Percentiles rank a stretch among this genome's conserved stretches.
phyloP scores from a whole-genome alignment of 92 coral and sea anemone genomes.

The Epizoanthus stellaris region DNA sequence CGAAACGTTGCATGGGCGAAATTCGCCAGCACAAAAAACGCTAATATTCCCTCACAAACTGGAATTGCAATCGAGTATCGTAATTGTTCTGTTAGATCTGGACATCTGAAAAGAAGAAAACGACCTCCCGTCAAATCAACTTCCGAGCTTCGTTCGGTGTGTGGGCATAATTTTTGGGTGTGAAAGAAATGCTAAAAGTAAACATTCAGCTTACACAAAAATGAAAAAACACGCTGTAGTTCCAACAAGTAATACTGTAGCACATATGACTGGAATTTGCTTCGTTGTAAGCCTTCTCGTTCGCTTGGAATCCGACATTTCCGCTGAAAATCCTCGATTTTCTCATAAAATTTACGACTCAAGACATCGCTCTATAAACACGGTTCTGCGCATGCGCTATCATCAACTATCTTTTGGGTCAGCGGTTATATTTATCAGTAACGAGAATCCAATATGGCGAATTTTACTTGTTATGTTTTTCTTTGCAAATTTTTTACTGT shows the following conservation, averaged over 20 bases:
- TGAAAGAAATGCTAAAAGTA: slow-evolving; percentile 31
- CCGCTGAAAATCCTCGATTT: slow-evolving; percentile 23
- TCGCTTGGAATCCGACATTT: slow-evolving; percentile 83
- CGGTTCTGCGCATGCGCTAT: slow-evolving; percentile 58
- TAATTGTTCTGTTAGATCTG: slow-evolving; percentile 75
- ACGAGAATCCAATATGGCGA: slow-evolving; percentile 48
- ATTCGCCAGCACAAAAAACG: slow-evolving; percentile 88
- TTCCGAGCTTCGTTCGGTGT: background rate
- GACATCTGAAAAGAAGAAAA: slow-evolving; percentile 81
- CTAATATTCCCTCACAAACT: slow-evolving; percentile 83
- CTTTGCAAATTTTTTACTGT: background rate
- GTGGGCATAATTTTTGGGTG: slow-evolving; percentile 17
- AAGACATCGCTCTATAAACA: background rate
- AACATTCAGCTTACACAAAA: slow-evolving; percentile 81
- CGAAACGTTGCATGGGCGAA: slow-evolving; percentile 93
- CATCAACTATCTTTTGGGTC: slow-evolving; percentile 11
- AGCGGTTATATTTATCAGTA: too few species aligned
- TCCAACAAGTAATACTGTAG: slow-evolving; percentile 88
- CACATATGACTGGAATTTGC: slow-evolving; percentile 93
- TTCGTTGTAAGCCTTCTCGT: slow-evolving; percentile 75
- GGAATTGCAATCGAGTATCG: slow-evolving; percentile 87
- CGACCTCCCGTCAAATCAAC: background rate
- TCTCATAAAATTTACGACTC: background rate
- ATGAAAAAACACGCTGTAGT: slow-evolving; percentile 89
- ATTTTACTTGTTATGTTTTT: background rate